Base-by-base conservation (phyloP, 2,113 vertebrate species). In the Genyomyrus donnyi region DNA sequence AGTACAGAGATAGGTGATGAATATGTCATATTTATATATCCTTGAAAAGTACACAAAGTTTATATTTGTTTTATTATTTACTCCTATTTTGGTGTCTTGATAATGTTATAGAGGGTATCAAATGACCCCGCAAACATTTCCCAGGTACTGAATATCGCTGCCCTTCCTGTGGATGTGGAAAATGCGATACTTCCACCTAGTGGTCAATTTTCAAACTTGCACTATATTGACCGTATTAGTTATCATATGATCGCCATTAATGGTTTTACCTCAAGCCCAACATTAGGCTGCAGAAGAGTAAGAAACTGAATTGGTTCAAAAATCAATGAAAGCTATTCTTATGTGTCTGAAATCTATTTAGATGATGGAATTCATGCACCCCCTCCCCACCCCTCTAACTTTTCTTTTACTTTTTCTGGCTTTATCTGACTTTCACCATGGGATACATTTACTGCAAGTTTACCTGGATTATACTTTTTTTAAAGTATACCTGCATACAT, bases 121-220 rank as follows among this genome's bases (percentile, higher is more conserved):
- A 2, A 42, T 19, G 31, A 42, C 31, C 74, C 74, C 1, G 15
- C 35, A 80, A 80, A 39, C 35, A 39, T 35, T 80, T 15, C 21
- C 15, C 74, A 39, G 35, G 74, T 80, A 7, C 31, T 42, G 35
- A 39, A 80, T 56, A 27, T 24, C 13, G 13, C 89, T 3, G 39
- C 9, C 49, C 24, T 35, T 48, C 53, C 89, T 24, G 58, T 88
- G 21, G 35, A 80, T 42, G n/a, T 48, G 49, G 74, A 35, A 80
- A 84, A 88, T 89, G 62, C 91, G 90, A 87, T 91, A 89, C 91
- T 92, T 91, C 92, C 92, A 85, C 91, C 85, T 66, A 86, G 90
- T 92, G 92, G 90, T 87, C 48, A 39, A 21, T 11, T 87, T 4
- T 35, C 2, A 21, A 87, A 88, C 83, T n/a, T 19, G n/a, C 27